Evolutionary conservation across 2,797 vertebrate genomes (phyloP), one percentile per base, ranked within the genome.

Genomic region (Brachyalestes nurse): DNA sequence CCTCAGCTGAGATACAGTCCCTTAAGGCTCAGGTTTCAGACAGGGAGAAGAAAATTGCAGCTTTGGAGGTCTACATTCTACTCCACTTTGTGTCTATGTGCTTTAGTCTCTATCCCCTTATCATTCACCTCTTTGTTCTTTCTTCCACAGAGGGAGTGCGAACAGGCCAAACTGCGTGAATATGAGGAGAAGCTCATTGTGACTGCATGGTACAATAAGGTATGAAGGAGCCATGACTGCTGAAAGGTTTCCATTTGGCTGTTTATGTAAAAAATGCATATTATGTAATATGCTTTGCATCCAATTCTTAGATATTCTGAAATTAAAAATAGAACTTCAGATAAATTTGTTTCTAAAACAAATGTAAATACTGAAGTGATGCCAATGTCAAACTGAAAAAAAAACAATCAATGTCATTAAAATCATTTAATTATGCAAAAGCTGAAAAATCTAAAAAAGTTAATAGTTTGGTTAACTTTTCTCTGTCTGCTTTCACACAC

Each of bases 141-240:
- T 89, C 82, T 75, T 60, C 81, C 83, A 23, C 81, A 99, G 97
- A 93, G 95, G 80, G 96, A 97, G 75, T 97, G 94, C 93, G 98
- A 98, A 86, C 94, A 97, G 86, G 96, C 96, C 64, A 96, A 96
- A 88, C 93, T 98, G 73, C 95, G 94, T 85, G 97, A 98, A 78
- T 95, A 96, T 55, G 98, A 99, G 89, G 98, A 99, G 90, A 97
- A 99, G 86, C 91, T 99, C 81, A 97, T 99, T 78, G 98, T 99
- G 49, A 97, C 97, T 7, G 98, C 97, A 0, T 99, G 98, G 97
- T 98, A 99, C 87, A 99, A 99, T 90, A 98, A 98, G 96, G 98
- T 99, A 87, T 84, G 71, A 10, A 38, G 16, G 25, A 13, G 58
- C 58, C 2, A 14, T 23, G n/a, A 58, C 9, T 42, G 38, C 38